A percentile compares a stretch with the other conserved stretches of the same genome.
These are phyloP conservation scores for Epizoanthus stellaris DNA, from an alignment of 92 coral and sea anemone genomes.

Conservation along the genomic window DNA sequence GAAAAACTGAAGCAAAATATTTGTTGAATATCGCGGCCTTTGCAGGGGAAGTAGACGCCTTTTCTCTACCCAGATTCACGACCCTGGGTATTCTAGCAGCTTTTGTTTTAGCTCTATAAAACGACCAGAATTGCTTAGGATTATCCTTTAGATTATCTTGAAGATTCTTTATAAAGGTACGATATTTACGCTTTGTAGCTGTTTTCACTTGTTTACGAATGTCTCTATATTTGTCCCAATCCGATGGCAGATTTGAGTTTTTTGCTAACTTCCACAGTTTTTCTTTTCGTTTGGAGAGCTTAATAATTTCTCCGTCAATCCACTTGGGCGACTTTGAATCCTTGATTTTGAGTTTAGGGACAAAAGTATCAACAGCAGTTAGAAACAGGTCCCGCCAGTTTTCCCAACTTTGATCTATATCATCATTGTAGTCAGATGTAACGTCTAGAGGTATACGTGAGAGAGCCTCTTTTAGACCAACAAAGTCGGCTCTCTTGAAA, in stretches of 20 bases:
- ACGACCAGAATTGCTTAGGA: slow-evolving; percentile 44
- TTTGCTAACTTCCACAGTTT: neutral
- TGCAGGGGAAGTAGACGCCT: slow-evolving; percentile 5
- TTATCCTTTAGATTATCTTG: slow-evolving; percentile 26
- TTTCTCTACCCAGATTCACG: neutral
- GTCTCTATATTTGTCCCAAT: slow-evolving; percentile 1
- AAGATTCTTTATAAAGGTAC: slow-evolving; percentile 2
- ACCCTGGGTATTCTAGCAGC: neutral
- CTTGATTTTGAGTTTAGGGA: slow-evolving; percentile 8
- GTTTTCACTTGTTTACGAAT: slow-evolving; percentile 22
- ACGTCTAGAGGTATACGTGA: neutral
- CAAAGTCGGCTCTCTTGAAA: slow-evolving; percentile 15
- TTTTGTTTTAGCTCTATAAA: slow-evolving; percentile 9
- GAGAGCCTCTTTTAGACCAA: neutral
- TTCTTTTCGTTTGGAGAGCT: slow-evolving; percentile 12
- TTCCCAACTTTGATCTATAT: slow-evolving; percentile 42
- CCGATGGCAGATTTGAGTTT: slow-evolving; percentile 4
- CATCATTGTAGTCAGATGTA: neutral
- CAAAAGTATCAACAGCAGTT: slow-evolving; percentile 17
- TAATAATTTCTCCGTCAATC: slow-evolving; percentile 41
- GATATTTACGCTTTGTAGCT: slow-evolving; percentile 35
- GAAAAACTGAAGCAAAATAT: slow-evolving; percentile 43
- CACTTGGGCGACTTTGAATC: slow-evolving; percentile 34
- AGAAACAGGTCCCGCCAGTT: slow-evolving; percentile 37
- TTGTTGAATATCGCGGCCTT: slow-evolving; percentile 46